A percentile compares a stretch with the other conserved stretches of the same genome.
Evolutionary conservation across 2,113 vertebrate species (phyloP).

Genomic region (Cromileptes altivelis): DNA sequence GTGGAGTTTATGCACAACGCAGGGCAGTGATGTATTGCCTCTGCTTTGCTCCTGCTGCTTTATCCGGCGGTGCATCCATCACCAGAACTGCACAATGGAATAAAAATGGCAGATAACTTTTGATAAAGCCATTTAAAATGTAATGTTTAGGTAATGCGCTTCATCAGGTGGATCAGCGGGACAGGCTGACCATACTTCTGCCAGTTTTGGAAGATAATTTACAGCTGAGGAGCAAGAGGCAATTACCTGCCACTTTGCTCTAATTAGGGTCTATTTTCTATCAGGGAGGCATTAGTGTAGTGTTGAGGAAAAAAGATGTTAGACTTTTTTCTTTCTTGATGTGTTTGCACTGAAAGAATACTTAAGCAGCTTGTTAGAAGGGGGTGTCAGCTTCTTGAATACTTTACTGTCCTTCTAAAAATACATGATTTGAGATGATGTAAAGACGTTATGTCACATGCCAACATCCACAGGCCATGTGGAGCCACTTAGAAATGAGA

Average conservation of each 20-base stretch:
- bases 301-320: not conserved
- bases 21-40: slow-evolving; percentile 68
- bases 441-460: not conserved
- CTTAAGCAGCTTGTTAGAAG: not conserved
- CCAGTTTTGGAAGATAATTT: slow-evolving; percentile 74
- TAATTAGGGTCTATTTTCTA: slow-evolving; percentile 83
- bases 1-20: slow-evolving; percentile 44
- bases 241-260: slow-evolving; percentile 82
- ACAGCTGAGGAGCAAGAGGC: slow-evolving; percentile 78
- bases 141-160: slow-evolving; percentile 49
- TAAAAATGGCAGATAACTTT: slow-evolving; percentile 61
- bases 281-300: slow-evolving; percentile 45
- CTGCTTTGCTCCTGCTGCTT: slow-evolving; percentile 37
- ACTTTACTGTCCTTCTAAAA: not conserved
- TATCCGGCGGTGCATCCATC: slow-evolving; percentile 68
- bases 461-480: slow-evolving; percentile 3
- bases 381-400: not conserved
- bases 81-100: slow-evolving; percentile 30
- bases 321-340: not conserved
- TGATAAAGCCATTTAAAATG: slow-evolving; percentile 70
- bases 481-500: slow-evolving; percentile 21
- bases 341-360: not conserved
- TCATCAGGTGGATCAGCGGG: slow-evolving; percentile 38
- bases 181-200: slow-evolving; percentile 36
- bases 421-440: not conserved